Evolutionary conservation across 2,797 vertebrate species (phyloP), one percentile per base, ranked within the genome.

Genomic region (Gorsachius magnificus): DNA sequence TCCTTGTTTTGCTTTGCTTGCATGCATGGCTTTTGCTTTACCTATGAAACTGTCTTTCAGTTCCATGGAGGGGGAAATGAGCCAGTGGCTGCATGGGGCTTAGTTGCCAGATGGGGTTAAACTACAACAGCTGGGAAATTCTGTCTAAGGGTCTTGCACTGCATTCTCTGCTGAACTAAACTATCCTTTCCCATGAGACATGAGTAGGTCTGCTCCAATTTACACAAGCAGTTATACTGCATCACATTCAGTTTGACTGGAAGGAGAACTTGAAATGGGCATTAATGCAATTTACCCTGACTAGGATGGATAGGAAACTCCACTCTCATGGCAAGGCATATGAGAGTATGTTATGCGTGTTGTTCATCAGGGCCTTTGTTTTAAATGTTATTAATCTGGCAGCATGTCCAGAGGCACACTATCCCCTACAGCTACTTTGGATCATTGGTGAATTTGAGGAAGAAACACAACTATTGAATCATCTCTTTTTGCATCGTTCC

Each of bases 121-220:
- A 54, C 17, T 17, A 31, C 53, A 19, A 54, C 29, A 54, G 53
- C 53, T 29, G 31, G 46, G 43, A 61, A 86, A 38, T 8, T 13
- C 68, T 66, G 45, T 28, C 24, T n/a, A 54, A 78, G 31, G 5
- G 8, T 60, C 24, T 19, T 72, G 28, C 25, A 7, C 17, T 24
- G 14, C 29, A 41, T 51, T 17, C 22, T 77, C 56, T 50, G 36
- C 33, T 43, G 56, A 65, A n/a, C 26, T 72, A 61, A 63, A 58
- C 19, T 72, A 5, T 4, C 4, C 46, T 74, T 84, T 65, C 33
- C 36, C 4, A 1, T 1, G 1, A 17, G 14, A 41, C 11, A 12
- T 16, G 7, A 51, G 17, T 6, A 81, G 24, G 10, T 76, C 36
- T 79, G 36, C 57, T 74, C 7, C 19, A 60, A 2, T 31, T 85